A percentile compares a stretch with the other conserved stretches of the same genome.
Conservation (phyloP, 2,797 vertebrate genomes). For the Sebastes hubbsi region DNA sequence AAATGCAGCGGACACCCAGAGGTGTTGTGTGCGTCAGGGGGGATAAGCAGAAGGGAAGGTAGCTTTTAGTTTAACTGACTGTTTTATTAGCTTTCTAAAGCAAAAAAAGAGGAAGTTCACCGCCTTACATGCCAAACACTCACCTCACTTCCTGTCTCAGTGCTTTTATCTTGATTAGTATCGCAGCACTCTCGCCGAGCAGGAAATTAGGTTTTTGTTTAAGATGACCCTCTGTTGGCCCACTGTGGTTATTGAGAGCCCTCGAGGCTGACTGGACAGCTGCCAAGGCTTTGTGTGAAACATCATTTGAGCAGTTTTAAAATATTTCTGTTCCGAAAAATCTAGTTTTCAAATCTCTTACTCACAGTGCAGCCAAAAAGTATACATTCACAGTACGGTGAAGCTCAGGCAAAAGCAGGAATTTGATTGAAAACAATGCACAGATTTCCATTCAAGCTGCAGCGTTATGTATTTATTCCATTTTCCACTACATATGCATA, state of each 20-base stretch:
- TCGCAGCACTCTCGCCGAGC: constrained; percentile 35
- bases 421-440: neutral
- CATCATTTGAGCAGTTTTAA: neutral
- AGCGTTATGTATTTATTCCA: neutral
- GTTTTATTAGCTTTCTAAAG: constrained; percentile 16
- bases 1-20: constrained; percentile 37
- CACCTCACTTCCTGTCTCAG: constrained; percentile 62
- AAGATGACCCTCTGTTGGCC: constrained; percentile 28
- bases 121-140: constrained; percentile 48
- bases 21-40: constrained; percentile 9
- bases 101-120: constrained; percentile 43
- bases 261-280: constrained; percentile 9
- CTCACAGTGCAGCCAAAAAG: neutral
- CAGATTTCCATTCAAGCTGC: neutral
- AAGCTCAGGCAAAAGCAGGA: neutral
- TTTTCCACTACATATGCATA: neutral
- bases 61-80: constrained; percentile 21
- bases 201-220: constrained; percentile 70
- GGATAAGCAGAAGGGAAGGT: neutral
- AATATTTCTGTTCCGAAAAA: neutral
- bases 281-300: constrained; percentile 30
- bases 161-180: constrained; percentile 61
- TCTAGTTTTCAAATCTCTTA: neutral
- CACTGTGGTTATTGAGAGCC: neutral
- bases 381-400: neutral